These are phyloP conservation scores for Cryptomyrus ogoouensis DNA, from an alignment of 2,113 vertebrate genomes.

Conservation along the genomic window DNA sequence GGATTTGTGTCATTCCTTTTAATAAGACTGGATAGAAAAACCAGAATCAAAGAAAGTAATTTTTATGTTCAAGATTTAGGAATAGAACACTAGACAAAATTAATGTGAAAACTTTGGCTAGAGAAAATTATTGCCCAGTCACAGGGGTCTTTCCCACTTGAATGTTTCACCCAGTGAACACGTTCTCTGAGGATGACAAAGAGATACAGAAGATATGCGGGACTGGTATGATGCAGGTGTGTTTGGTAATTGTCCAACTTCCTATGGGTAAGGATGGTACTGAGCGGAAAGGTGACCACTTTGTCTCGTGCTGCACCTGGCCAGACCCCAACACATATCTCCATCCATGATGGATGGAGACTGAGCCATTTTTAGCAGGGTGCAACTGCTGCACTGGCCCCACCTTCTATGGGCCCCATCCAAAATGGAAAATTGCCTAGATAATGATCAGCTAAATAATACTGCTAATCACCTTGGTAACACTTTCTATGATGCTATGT, in stretches of 20 bases:
- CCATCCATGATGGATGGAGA: background rate
- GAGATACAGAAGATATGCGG: background rate
- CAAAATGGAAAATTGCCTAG: background rate
- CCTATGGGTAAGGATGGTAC: too few relatives aligned
- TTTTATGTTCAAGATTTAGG: background rate
- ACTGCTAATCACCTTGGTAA: too few relatives aligned
- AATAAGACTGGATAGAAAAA: background rate
- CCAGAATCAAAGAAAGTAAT: background rate
- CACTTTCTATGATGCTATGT: too few relatives aligned
- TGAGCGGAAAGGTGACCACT: background rate
- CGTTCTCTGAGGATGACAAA: background rate
- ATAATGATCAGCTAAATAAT: background rate
- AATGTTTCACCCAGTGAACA: background rate
- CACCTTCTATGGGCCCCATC: background rate
- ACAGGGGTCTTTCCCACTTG: background rate
- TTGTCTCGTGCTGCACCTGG: background rate
- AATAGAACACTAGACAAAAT: background rate
- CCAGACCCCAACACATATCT: background rate
- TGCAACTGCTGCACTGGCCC: background rate
- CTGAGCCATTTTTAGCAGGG: too few relatives aligned
- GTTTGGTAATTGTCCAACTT: too few relatives aligned
- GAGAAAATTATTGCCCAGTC: background rate
- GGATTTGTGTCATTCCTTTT: background rate
- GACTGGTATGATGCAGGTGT: background rate
- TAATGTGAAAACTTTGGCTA: background rate